Base-by-base conservation (phyloP, 2,797 vertebrate genomes). In the Acanthurus tractus region DNA sequence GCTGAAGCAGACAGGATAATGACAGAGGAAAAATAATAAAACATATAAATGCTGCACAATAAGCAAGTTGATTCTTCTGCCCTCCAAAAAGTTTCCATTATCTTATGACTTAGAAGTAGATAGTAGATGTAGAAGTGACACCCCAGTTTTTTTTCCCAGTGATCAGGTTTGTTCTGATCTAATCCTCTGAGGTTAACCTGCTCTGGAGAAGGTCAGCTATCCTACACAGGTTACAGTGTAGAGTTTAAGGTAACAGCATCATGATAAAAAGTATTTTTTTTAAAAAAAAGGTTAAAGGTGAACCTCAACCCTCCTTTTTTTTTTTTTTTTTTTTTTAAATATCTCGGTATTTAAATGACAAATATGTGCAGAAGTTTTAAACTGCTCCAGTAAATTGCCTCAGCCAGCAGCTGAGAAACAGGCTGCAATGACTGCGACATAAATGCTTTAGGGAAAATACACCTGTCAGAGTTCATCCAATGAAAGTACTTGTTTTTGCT, bases 211-310 rank as follows among this genome's bases (percentile, higher is more conserved):
- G 61, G 50, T 63, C 15, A 22, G 8, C 40, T 5, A 3, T 5
- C 14, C 53, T 52, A 45, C 29, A 34, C n/a, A 20, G 20, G 44
- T 52, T 45, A 49, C 64, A 44, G 3, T 36, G 52, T 25, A 29
- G 70, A 58, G 23, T 50, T 38, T 12, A 48, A 46, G 48, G 36
- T 36, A 48, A 14, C 74, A 53, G 50, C 48, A 0, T 74, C 22
- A 75, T 34, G 14, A 14, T 1, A 1, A 8, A 18, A 50, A 6
- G 29, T 34, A 34, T 34, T 34, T 34, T 7, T 34, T 34, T 7
- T 29, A 4, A 2, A 67, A 59, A n/a, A 8, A 8, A 23, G n/a
- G 18, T 17, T 15, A 14, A 25, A 11, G n/a, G 11, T 18, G n/a
- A 49, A 49, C 7, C 18, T 18, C 8, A 17, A 9, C 48, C 48